Evolutionary conservation across 2,113 vertebrate species (phyloP), one percentile per base, ranked within the genome.

Genomic region (Mesitornis unicolor): DNA sequence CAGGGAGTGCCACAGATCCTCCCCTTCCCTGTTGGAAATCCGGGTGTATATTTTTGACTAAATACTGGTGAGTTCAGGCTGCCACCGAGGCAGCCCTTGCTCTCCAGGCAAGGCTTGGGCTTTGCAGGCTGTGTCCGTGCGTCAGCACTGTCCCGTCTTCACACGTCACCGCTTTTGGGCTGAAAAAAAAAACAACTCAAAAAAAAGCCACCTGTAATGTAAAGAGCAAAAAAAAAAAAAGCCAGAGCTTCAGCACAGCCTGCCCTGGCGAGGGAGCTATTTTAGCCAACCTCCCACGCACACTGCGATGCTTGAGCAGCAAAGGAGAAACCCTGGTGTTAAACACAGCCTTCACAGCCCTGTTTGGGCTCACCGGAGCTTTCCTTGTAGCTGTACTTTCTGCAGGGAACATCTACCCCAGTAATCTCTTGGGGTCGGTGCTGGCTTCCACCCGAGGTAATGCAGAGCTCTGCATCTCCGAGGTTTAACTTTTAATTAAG

Each of bases 221-320:
- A 26, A 56, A 61, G 13, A 50, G 50, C 22, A 38, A 28, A 22
- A 54, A 42, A 42, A 3, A n/a, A n/a, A 50, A 54, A 42, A 42
- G 4, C 25, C 38, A 10, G 42, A 40, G 81, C 85, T 85, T 50
- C 79, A 51, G 71, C 83, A 76, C 40, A n/a, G 21, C 79, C 61
- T 92, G 89, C 85, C 89, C 91, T 79, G 79, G 67, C 0, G 9
- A 85, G 57, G 78, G 78, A 93, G 83, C 86, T 92, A 85, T 96
- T 95, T 87, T 71, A 90, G 80, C 96, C 85, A 67, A 11, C 94
- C 96, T 96, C 93, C 93, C 85, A 90, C 78, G 2, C 85, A 63
- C 6, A 4, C 90, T 33, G 77, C 11, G 73, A 40, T 77, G 94
- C 81, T 61, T 6, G 59, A 93, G 81, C 93, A 87, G 82, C 69